Conservation (phyloP, 92 coral and sea anemone species). For the Palythoa heliodiscus region DNA sequence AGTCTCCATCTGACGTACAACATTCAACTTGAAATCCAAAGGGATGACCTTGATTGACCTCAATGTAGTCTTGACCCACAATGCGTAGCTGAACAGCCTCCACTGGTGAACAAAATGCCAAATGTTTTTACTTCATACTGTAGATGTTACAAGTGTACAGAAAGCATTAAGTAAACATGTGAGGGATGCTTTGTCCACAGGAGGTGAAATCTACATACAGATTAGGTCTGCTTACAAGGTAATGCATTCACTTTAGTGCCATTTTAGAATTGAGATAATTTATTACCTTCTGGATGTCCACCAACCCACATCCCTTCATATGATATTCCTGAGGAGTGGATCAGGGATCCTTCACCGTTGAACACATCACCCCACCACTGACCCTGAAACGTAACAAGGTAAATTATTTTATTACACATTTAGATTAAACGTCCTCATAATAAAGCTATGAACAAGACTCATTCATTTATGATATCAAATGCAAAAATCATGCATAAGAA, state of each 20-base stretch:
- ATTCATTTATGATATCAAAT: no score
- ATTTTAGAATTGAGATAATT: neutral
- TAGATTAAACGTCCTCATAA: no score
- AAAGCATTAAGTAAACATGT: neutral
- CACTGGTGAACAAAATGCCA: constrained; percentile 43
- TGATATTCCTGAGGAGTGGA: constrained; percentile 85
- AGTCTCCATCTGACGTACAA: constrained; percentile 79
- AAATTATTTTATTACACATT: neutral
- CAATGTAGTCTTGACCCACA: constrained; percentile 71
- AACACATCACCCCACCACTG: constrained; percentile 97
- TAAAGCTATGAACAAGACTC: no score
- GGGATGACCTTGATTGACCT: constrained; percentile 84
- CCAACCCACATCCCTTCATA: constrained; percentile 94
- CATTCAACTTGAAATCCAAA: constrained; percentile 96
- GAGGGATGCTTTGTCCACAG: no score
- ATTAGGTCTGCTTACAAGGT: no score
- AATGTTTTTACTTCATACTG: neutral
- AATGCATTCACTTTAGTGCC: neutral
- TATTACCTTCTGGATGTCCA: constrained; percentile 95
- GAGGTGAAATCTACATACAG: no score
- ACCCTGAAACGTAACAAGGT: constrained; percentile 58
- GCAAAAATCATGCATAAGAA: no score
- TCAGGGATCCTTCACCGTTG: constrained; percentile 94
- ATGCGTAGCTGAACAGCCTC: constrained; percentile 77
- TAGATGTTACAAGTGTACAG: neutral